These are phyloP conservation scores for Strongylocentrotus purpuratus DNA, from an alignment of 35 echinoderm and acorn worm species.

Conservation along the genomic window DNA sequence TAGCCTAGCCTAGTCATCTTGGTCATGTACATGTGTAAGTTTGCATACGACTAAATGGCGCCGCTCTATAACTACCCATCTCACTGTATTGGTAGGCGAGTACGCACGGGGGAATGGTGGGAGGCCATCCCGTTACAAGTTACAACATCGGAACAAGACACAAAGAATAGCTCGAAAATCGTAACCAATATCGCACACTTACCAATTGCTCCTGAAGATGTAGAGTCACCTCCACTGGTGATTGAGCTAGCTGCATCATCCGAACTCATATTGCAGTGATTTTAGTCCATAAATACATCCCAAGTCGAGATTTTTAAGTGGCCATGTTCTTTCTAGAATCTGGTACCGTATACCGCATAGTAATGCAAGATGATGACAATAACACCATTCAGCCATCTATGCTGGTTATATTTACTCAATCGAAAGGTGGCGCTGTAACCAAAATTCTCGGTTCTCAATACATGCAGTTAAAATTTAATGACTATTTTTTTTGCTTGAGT, in stretches of 20 bases:
- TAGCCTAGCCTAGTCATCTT: too few relatives aligned
- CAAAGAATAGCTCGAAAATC: background rate
- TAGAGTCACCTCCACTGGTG: conserved; percentile 63
- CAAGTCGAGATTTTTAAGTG: background rate
- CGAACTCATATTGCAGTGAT: conserved; percentile 59
- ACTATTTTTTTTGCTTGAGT: too few relatives aligned
- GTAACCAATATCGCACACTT: background rate
- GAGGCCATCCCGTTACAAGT: background rate
- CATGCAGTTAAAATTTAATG: too few relatives aligned
- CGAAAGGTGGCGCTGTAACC: background rate
- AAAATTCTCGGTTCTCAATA: too few relatives aligned
- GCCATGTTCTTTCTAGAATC: background rate
- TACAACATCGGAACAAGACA: background rate
- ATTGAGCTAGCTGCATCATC: conserved; percentile 60
- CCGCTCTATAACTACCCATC: background rate
- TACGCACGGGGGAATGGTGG: background rate
- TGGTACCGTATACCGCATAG: background rate
- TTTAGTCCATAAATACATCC: conserved; percentile 40
- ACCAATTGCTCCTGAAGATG: conserved; percentile 54
- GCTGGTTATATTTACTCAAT: background rate
- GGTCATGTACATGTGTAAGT: too few relatives aligned
- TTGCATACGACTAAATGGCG: background rate
- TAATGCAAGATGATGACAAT: background rate
- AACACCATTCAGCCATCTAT: background rate
- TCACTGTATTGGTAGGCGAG: conserved; percentile 8